phyloP scores from a whole-genome alignment of 2,888 invertebrate species.

The Metellina segmentata region DNA sequence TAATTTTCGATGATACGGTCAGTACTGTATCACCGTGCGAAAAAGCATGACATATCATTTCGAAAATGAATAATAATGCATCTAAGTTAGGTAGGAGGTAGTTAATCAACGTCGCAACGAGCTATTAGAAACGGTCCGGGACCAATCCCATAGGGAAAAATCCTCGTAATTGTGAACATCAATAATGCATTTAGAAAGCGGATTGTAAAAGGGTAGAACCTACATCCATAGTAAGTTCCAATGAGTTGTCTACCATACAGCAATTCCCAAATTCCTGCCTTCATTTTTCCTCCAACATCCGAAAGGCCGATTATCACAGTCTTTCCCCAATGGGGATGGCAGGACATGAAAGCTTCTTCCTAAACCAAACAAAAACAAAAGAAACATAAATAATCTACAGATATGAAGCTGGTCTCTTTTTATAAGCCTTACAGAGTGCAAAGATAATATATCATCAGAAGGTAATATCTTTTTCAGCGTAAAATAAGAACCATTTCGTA shows the following conservation, averaged over 20 bases:
- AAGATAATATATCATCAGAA: no score
- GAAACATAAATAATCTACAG: neutral
- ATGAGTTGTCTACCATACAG: conserved; percentile 60
- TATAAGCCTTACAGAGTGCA: neutral
- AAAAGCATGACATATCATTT: no score
- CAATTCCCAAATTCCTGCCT: conserved; percentile 60
- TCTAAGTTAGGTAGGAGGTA: no score
- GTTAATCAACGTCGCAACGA: no score
- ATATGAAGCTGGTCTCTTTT: neutral
- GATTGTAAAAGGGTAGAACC: neutral
- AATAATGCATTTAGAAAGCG: neutral
- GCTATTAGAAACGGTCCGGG: no score
- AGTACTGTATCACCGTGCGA: no score
- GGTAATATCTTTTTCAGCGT: no score
- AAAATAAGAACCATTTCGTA: no score
- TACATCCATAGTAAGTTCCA: conserved; percentile 71
- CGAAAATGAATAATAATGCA: no score
- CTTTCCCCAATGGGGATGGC: conserved; percentile 68
- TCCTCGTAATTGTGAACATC: no score
- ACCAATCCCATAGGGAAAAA: no score
- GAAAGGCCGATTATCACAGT: conserved; percentile 65
- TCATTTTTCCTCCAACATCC: conserved; percentile 42
- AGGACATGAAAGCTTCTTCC: conserved; percentile 70
- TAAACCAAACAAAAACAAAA: neutral
- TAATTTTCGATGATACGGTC: no score